Evolutionary conservation across 2,113 vertebrate species (phyloP), one percentile per base, ranked within the genome.

Genomic region (Melierax canorus): DNA sequence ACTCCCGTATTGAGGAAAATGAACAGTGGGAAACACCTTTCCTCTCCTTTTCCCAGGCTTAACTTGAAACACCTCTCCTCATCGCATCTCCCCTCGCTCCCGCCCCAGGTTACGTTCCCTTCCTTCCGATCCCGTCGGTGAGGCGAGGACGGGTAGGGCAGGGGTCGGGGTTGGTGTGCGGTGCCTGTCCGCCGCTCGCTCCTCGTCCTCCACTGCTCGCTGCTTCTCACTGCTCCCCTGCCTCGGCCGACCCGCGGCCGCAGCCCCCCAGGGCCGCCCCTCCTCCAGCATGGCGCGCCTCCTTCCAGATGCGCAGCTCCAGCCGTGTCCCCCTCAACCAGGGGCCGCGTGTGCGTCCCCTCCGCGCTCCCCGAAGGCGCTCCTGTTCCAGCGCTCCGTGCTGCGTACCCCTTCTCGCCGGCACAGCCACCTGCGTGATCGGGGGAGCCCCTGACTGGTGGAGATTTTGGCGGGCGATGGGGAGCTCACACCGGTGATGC

Each of bases 131-230:
- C 13, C 19, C 6, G 12, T 15, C 5, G 1, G 15, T 14, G n/a
- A 53, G 26, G 14, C 9, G 16, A 55, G n/a, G 39, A 10, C 6
- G 2, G 50, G 32, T 6, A 0, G 13, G 3, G 10, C 11, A 11
- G 19, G 9, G 50, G 48, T 5, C 7, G 1, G 15, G 4, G 9
- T 10, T 3, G 1, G 15, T 18, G 13, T 1, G 2, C 4, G 19
- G 8, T 38, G n/a, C 5, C 3, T 14, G 12, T 3, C 34, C 7
- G 29, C 8, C 6, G 2, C 32, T 27, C 4, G 3, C 13, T 62
- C 22, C 10, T 15, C 21, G 1, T 11, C 12, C 8, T 1, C 10
- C 11, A 3, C 16, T 5, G 27, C 12, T 11, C 6, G 1, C 19
- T 20, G 23, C 48, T 26, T 53, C 24, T 12, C 39, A 8, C 48